These are phyloP conservation scores for Tachysurus fulvidraco DNA, from an alignment of 2,113 vertebrate species.

Conservation along the genomic window DNA sequence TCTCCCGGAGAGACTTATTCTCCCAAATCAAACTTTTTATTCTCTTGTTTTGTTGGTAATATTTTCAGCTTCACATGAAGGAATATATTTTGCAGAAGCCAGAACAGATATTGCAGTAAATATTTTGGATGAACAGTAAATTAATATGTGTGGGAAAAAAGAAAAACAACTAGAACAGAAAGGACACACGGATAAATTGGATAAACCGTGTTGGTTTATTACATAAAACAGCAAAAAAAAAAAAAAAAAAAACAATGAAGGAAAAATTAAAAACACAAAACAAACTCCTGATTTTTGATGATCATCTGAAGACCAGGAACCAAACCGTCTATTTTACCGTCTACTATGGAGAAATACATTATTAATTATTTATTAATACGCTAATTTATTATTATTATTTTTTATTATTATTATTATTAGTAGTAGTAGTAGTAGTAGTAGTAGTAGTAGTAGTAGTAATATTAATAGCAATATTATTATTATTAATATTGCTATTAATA, in stretches of 20 bases:
- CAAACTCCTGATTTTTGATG: neutral
- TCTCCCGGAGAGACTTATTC: neutral
- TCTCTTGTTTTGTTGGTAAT: neutral
- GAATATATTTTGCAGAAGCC: neutral
- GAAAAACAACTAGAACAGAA: neutral
- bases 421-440: too few relatives aligned
- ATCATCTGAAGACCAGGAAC: neutral
- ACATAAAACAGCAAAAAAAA: too few relatives aligned
- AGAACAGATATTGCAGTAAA: neutral
- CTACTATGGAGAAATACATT: too few relatives aligned
- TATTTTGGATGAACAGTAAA: neutral
- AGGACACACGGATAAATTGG: neutral
- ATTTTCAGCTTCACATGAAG: neutral
- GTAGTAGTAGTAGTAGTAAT: too few relatives aligned
- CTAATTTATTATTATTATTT: too few relatives aligned
- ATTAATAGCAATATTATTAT: too few relatives aligned
- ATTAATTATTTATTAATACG: too few relatives aligned
- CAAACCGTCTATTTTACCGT: too few relatives aligned
- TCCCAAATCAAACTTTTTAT: neutral
- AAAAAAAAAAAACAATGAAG: too few relatives aligned
- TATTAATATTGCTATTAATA: too few relatives aligned
- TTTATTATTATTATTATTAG: too few relatives aligned
- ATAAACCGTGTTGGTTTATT: neutral
- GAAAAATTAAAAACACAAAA: neutral
- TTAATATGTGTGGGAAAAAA: neutral